Conservation (phyloP, 1,140 invertebrate species). For the Agrypnia vestita region DNA sequence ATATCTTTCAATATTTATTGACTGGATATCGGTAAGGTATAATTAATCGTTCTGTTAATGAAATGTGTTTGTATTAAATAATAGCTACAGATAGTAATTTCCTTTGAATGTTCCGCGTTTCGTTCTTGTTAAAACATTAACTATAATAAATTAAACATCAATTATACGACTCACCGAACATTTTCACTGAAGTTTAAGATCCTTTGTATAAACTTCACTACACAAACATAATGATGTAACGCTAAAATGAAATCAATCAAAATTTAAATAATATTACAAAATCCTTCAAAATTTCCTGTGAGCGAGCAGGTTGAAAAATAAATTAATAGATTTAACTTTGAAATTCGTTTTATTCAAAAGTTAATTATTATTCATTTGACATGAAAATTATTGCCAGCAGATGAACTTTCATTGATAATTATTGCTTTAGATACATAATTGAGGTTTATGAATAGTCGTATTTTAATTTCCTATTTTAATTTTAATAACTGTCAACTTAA, state of each 20-base stretch:
- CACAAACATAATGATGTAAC: conserved; percentile 26
- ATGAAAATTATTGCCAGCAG: neutral
- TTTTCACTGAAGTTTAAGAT: neutral
- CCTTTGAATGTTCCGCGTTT: neutral
- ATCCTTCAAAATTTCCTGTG: neutral
- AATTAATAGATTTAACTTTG: neutral
- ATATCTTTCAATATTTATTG: too few relatives aligned
- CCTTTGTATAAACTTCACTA: conserved; percentile 6
- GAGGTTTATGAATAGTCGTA: too few relatives aligned
- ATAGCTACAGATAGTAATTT: neutral
- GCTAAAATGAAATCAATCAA: conserved; percentile 20
- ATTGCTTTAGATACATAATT: too few relatives aligned
- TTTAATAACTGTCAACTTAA: too few relatives aligned
- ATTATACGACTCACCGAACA: neutral
- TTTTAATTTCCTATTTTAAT: too few relatives aligned
- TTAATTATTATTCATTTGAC: conserved; percentile 24
- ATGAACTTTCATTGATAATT: neutral
- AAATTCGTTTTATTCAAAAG: neutral
- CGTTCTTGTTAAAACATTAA: neutral
- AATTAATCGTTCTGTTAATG: too few relatives aligned
- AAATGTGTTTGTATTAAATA: too few relatives aligned
- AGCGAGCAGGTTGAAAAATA: conserved; percentile 8
- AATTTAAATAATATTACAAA: conserved; percentile 17
- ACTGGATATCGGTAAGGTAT: too few relatives aligned
- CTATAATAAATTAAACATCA: neutral